Base-by-base conservation (phyloP, 2,888 invertebrate genomes). In the Apantesis nais region DNA sequence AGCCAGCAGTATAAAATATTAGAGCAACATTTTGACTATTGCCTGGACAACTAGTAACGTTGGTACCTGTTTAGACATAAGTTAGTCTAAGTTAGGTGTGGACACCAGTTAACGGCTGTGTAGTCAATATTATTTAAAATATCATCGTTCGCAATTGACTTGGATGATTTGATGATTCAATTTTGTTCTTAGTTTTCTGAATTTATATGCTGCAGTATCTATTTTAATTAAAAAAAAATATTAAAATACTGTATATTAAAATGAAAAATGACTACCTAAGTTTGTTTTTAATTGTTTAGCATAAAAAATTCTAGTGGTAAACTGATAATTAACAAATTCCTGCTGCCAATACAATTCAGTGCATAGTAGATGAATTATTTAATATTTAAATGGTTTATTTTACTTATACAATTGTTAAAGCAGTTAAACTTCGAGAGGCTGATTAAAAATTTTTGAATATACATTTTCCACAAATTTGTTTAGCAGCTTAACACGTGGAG, bases 11-110 rank as follows among this genome's bases (percentile, higher is more conserved):
- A 92, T 79, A 85, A 87, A 25, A 87, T 87, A 0, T 88, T 95
- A 90, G 93, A 94, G 55, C 91, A 92, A 22, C 95, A 95, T 66
- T 90, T 93, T 74, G 93, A 93, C 77, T 91, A 88, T 84, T 95
- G 95, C 69, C 83, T 94, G 34, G 93, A 94, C 72, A 92, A 92
- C 79, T 92, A n/a, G n/a, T n/a, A 83, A 82, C 55, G 71, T 74
- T 73, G 73, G 78, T 78, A 74, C 64, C 16, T 44, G 58, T 65
- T 31, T 61, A 34, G 34, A 55, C 39, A 11, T 72, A 70, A n/a
- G 68, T 65, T 76, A 75, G 68, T 73, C 67, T 62, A 22, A 73
- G 22, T 73, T 29, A 74, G 71, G 73, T 68, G 67, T 19, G 62
- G 12, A n/a, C n/a, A 14, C 44, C 70, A 73, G 71, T 68, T 67